Percentiles rank a stretch among this genome's conserved stretches.
These are phyloP conservation scores for Apamea epomidion DNA, from an alignment of 2,888 invertebrate genomes.

Conservation along the genomic window DNA sequence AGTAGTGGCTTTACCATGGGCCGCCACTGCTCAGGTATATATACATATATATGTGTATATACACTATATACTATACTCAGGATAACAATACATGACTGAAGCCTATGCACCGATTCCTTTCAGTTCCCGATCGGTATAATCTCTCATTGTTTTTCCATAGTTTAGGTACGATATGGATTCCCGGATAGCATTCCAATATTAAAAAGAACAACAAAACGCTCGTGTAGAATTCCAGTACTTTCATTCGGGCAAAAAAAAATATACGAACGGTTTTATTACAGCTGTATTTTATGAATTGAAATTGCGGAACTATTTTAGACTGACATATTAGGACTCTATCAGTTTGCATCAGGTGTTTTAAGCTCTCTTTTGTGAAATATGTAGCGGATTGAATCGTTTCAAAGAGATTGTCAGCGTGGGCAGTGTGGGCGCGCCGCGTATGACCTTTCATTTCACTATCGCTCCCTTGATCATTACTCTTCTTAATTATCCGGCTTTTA, in stretches of 20 bases:
- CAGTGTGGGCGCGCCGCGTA: too few relatives aligned
- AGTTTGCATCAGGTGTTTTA: background rate
- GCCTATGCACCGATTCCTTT: background rate
- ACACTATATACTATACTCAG: too few relatives aligned
- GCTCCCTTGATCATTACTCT: background rate
- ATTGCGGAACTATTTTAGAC: background rate
- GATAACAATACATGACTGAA: background rate
- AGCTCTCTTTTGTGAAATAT: background rate
- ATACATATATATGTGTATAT: too few relatives aligned
- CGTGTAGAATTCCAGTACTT: background rate
- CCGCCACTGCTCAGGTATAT: background rate
- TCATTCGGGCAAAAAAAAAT: background rate
- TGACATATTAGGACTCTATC: background rate
- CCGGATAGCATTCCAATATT: background rate
- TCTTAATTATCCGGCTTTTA: background rate
- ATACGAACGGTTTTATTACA: background rate
- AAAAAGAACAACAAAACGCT: background rate
- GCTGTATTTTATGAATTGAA: background rate
- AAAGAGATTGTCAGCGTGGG: background rate
- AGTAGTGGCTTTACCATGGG: background rate
- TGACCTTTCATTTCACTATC: background rate
- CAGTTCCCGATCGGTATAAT: background rate
- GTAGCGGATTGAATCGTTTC: background rate
- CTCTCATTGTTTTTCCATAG: background rate
- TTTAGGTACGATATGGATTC: background rate